Percentiles rank a stretch among this genome's conserved stretches.
Conservation (phyloP, 2,888 invertebrate species). For the Pteria penguin region DNA sequence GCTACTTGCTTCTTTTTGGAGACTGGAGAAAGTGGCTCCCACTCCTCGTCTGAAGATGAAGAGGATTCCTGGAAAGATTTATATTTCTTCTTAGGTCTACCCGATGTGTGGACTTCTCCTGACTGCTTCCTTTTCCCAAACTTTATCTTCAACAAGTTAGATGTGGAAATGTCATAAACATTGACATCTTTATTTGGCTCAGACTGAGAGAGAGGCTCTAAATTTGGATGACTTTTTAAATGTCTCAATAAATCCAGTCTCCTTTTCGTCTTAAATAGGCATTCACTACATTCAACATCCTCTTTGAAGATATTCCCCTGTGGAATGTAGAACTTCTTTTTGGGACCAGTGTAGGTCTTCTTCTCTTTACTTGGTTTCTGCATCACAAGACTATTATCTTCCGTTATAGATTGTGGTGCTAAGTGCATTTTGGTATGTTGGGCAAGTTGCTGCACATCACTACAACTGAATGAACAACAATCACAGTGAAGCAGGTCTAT, state of each 20-base stretch:
- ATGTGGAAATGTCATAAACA: conserved; percentile 20
- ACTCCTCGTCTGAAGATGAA: not conserved
- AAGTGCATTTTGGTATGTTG: conserved; percentile 25
- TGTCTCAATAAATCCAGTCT: conserved; percentile 56
- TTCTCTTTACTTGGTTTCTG: conserved; percentile 5
- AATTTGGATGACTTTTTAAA: conserved; percentile 54
- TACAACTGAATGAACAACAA: conserved; percentile 40
- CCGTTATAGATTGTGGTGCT: not conserved
- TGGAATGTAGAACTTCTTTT: conserved; percentile 52
- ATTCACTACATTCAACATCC: conserved; percentile 62
- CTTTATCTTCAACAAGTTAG: conserved; percentile 25
- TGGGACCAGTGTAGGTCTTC: conserved; percentile 9
- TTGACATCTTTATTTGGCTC: conserved; percentile 10
- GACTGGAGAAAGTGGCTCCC: not conserved
- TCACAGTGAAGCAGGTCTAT: conserved; percentile 43
- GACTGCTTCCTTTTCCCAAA: conserved; percentile 14
- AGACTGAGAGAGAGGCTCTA: conserved; percentile 46
- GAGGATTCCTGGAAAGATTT: not conserved
- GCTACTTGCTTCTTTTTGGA: conserved; percentile 23
- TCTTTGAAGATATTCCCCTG: conserved; percentile 60
- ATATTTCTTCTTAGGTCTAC: not conserved
- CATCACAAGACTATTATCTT: not conserved
- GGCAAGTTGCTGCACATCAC: conserved; percentile 17
- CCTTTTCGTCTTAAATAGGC: conserved; percentile 54
- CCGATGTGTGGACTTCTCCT: not conserved